A percentile compares a stretch with the other conserved stretches of the same genome.
Conservation (phyloP, 2,113 vertebrate genomes). For the Chiloscyllium plagiosum region DNA sequence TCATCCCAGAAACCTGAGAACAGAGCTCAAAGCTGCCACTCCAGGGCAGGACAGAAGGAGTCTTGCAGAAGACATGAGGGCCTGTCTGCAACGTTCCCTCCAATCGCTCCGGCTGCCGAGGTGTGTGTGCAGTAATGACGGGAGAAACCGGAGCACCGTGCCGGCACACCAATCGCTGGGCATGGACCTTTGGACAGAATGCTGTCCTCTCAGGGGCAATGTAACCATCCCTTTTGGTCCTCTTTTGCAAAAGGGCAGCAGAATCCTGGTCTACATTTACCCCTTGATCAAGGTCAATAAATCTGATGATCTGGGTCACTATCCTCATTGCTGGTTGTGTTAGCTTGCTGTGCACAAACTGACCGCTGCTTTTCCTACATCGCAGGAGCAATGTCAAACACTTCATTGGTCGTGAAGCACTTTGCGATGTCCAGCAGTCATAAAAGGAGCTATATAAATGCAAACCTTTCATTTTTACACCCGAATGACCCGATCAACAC, state of each 20-base stretch:
- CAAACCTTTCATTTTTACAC: no score
- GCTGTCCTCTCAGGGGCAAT: neutral
- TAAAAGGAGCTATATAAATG: no score
- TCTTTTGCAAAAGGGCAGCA: neutral
- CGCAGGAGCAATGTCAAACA: no score
- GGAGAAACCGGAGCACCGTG: no score
- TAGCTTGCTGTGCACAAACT: neutral
- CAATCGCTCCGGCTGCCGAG: no score
- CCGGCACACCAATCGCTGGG: no score
- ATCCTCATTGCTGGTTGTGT: neutral
- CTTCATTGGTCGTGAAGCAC: no score
- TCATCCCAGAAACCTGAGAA: neutral
- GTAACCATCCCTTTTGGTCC: neutral
- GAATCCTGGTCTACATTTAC: neutral
- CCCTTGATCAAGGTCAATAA: neutral
- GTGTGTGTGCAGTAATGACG: no score
- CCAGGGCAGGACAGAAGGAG: neutral
- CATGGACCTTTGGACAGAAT: no score
- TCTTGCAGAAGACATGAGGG: neutral
- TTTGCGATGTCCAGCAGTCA: no score
- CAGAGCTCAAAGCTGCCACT: neutral
- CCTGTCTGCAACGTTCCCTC: neutral
- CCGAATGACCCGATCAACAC: neutral
- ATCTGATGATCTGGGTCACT: neutral
- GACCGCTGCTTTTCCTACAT: no score